Conservation (phyloP, 2,888 invertebrate species). For the Diloba caeruleocephala region DNA sequence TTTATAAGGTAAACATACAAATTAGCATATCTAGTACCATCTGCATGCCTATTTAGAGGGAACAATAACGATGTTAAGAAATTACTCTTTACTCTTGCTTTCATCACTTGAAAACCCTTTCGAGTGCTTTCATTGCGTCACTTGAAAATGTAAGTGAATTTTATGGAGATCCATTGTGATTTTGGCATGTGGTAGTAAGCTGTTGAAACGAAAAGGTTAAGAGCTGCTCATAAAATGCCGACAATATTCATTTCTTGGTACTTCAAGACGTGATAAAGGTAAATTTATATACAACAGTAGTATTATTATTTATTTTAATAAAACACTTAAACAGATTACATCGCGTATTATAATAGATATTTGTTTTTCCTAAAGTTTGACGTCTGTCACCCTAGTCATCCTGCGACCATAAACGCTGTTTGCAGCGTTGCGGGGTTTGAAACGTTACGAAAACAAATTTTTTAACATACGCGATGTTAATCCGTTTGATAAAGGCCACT, state of each 20-base stretch:
- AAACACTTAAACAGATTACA: too few relatives aligned
- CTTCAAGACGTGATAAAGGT: conserved; percentile 32
- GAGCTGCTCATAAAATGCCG: conserved; percentile 26
- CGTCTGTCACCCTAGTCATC: too few relatives aligned
- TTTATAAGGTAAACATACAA: conserved; percentile 57
- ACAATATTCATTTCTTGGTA: conserved; percentile 16
- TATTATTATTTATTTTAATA: conserved; percentile 26
- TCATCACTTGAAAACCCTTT: conserved; percentile 52
- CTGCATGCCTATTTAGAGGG: conserved; percentile 49
- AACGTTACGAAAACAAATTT: too few relatives aligned
- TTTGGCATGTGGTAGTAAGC: conserved; percentile 39
- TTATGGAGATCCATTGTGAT: conserved; percentile 43
- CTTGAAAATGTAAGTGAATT: conserved; percentile 34
- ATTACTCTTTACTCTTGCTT: conserved; percentile 51
- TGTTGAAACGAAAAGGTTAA: conserved; percentile 35
- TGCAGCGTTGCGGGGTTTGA: too few relatives aligned
- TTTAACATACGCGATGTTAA: too few relatives aligned
- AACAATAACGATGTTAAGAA: conserved; percentile 63
- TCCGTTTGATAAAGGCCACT: too few relatives aligned
- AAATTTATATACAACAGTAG: conserved; percentile 13
- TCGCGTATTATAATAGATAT: too few relatives aligned
- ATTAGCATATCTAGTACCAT: conserved; percentile 65
- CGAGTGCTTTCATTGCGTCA: conserved; percentile 44
- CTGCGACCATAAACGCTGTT: too few relatives aligned
- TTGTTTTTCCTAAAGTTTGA: too few relatives aligned